phyloP scores from a whole-genome alignment of 2,113 vertebrate genomes.

The Glaucomys volans region DNA sequence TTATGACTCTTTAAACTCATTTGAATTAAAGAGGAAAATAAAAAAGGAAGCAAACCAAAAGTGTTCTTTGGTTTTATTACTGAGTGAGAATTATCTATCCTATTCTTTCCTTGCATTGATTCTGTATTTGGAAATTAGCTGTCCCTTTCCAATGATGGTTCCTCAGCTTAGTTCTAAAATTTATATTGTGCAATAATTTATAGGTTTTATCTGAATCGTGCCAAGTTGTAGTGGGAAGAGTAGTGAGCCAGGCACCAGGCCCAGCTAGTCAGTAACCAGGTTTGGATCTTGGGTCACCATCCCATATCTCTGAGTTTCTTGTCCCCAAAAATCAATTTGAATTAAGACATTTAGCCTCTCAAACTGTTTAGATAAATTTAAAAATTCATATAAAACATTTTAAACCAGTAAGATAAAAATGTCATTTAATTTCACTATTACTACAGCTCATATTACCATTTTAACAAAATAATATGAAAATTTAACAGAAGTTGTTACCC shows the following conservation, averaged over 20 bases:
- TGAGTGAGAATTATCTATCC: not conserved
- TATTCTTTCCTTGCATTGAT: not conserved
- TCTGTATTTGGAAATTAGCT: not conserved
- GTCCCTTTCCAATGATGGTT: not conserved
- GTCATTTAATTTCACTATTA: not conserved
- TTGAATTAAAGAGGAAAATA: not conserved
- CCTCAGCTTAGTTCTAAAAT: not conserved
- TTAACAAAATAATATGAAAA: slow-evolving; percentile 2
- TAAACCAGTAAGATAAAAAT: not conserved
- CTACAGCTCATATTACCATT: not conserved
- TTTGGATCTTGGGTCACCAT: not conserved
- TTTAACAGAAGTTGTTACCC: not conserved
- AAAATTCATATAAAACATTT: not conserved
- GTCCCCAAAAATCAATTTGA: not conserved
- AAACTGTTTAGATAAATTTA: not conserved
- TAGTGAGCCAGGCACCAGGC: not conserved
- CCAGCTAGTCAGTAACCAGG: not conserved
- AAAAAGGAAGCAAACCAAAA: slow-evolving; percentile 39
- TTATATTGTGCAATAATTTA: not conserved
- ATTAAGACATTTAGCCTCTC: not conserved
- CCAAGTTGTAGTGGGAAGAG: not conserved
- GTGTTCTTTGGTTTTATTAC: not conserved
- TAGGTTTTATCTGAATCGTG: slow-evolving; percentile 11
- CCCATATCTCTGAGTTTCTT: not conserved
- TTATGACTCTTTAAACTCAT: slow-evolving; percentile 47